These are phyloP conservation scores for Arrhopalites spinosus DNA, from an alignment of 2,888 invertebrate genomes.

Conservation along the genomic window DNA sequence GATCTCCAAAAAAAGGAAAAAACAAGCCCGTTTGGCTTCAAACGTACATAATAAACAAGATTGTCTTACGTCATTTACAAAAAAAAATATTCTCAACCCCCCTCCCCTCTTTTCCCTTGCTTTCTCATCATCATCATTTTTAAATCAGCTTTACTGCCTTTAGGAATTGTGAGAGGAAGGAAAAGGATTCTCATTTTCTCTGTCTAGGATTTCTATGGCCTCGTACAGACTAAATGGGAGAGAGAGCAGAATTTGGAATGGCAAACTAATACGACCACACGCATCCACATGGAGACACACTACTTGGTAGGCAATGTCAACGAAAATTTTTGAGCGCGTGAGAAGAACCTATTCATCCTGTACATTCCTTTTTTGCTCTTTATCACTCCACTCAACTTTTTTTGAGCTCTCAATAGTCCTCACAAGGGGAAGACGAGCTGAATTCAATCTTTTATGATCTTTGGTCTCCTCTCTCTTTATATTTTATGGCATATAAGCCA, in stretches of 20 bases:
- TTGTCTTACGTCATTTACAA: not conserved
- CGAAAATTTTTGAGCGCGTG: not conserved
- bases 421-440: too few species aligned
- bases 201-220: not conserved
- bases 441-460: too few species aligned
- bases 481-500: too few species aligned
- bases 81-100: not conserved
- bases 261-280: too few species aligned
- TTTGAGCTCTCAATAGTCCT: too few species aligned
- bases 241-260: too few species aligned
- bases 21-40: not conserved
- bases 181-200: not conserved
- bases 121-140: not conserved
- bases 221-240: not conserved
- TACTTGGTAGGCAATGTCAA: not conserved
- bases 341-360: not conserved
- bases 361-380: too few species aligned
- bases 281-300: too few species aligned
- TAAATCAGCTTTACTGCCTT: not conserved
- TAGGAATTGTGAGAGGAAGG: not conserved
- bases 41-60: slow-evolving; percentile 2
- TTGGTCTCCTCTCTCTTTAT: too few species aligned
- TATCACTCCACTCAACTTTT: too few species aligned
- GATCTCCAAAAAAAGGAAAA: not conserved
- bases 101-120: too few species aligned